Base-by-base conservation (phyloP, 2,797 vertebrate species). In the Forpus xanthops region DNA sequence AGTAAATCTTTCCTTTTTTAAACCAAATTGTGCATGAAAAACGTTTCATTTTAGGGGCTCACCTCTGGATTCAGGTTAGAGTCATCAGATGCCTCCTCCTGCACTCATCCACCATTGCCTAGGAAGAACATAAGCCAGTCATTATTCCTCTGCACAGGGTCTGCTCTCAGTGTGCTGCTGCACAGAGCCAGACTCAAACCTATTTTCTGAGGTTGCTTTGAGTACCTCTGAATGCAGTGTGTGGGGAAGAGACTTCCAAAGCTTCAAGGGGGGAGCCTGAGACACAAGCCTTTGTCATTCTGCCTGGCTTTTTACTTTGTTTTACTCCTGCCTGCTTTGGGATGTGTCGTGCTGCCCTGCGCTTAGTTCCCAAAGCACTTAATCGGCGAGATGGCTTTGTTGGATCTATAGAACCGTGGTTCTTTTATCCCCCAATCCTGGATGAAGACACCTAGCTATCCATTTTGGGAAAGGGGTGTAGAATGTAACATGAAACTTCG, bases 241-340 rank as follows among this genome's bases (percentile, higher is more conserved):
- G 1, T 16, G n/a, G 3, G n/a, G 90, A 87, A 87, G 90, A 87
- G 90, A 30, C 89, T 89, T 15, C 79, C 31, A 93, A 95, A 95
- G 91, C 91, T 91, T 83, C 85, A 61, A 52, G 95, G 50, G 79
- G 87, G 89, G 47, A 90, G 85, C 77, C 93, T 55, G 81, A 87
- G 90, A 47, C 82, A 39, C 3, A 17, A 86, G 87, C 74, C 80
- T 68, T 67, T 95, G 71, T 80, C 81, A 53, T 96, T 89, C 61
- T 37, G 68, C 77, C 65, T 76, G 61, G 20, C 64, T 95, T 95
- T 95, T 94, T n/a, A 67, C 94, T 93, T 96, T 87, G 93, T 90
- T 84, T 90, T 85, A 73, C 86, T 91, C 88, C 84, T 70, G 66
- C 64, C 77, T 64, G 90, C 86, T 58, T 33, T 28, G 60, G 88